phyloP scores from a whole-genome alignment of 2,113 vertebrate genomes.

The Cygnus buccinator region DNA sequence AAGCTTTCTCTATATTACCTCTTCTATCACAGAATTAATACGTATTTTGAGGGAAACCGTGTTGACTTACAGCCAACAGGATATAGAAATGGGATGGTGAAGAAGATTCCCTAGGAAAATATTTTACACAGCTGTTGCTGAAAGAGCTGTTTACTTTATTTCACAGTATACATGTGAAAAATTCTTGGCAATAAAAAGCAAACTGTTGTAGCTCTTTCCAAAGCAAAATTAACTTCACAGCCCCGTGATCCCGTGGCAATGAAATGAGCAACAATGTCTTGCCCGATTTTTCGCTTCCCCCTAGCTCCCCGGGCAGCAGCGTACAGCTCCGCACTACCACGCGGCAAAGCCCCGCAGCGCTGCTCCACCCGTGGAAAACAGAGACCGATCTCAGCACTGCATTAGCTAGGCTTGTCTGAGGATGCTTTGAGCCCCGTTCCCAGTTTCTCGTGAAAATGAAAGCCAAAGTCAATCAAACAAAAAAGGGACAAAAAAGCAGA shows the following conservation, averaged over 20 bases:
- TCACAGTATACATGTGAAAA: neutral
- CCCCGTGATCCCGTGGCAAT: neutral
- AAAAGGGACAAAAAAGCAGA: neutral
- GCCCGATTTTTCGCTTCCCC: neutral
- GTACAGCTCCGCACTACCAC: neutral
- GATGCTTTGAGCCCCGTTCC: neutral
- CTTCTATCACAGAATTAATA: slow-evolving; percentile 40
- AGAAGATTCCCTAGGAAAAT: slow-evolving; percentile 57
- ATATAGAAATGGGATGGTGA: slow-evolving; percentile 36
- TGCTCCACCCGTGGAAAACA: neutral
- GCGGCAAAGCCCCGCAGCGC: neutral
- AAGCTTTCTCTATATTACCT: slow-evolving; percentile 26
- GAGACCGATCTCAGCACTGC: neutral
- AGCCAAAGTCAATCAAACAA: neutral
- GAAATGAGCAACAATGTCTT: slow-evolving; percentile 3
- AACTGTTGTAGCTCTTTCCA: neutral
- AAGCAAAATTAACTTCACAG: neutral
- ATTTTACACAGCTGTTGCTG: slow-evolving; percentile 45
- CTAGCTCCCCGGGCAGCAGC: neutral
- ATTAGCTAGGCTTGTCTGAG: neutral
- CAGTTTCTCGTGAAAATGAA: neutral
- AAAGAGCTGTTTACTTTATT: slow-evolving; percentile 21
- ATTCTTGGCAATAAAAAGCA: neutral
- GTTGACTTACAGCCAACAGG: slow-evolving; percentile 43
- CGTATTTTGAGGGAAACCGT: slow-evolving; percentile 31